Evolutionary conservation across 2,888 invertebrate genomes (phyloP).

Genomic region (Drosophila monieri): DNA sequence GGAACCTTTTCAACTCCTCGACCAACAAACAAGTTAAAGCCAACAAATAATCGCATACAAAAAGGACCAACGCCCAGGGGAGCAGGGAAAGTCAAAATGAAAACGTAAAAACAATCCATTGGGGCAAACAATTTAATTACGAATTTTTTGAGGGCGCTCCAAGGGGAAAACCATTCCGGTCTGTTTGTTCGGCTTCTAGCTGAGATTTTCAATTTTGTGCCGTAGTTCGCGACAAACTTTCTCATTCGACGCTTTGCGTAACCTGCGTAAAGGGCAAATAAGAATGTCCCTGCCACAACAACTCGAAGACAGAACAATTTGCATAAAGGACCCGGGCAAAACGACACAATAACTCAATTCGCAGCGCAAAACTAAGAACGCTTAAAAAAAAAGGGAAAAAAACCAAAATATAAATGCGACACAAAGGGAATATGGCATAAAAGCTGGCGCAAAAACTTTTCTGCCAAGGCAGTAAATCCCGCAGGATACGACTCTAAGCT

Average conservation of each 20-base stretch:
- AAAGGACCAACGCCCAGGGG: conserved; percentile 4
- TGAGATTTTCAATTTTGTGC: conserved; percentile 44
- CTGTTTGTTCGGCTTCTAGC: conserved; percentile 20
- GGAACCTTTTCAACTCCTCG: not conserved
- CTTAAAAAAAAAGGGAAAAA: conserved; percentile 39
- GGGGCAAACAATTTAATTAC: conserved; percentile 67
- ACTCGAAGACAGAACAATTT: conserved; percentile 40
- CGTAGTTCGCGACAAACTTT: conserved; percentile 29
- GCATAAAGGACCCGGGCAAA: conserved; percentile 38
- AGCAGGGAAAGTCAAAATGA: conserved; percentile 8
- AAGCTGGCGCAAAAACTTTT: conserved; percentile 52
- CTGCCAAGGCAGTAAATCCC: conserved; percentile 36
- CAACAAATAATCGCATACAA: conserved; percentile 46
- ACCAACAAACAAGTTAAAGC: conserved; percentile 42
- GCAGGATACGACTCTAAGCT: conserved; percentile 51
- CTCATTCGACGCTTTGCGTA: conserved; percentile 21
- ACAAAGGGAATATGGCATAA: conserved; percentile 51
- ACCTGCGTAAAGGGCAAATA: conserved; percentile 30
- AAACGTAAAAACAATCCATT: conserved; percentile 56
- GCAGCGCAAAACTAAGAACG: conserved; percentile 39
- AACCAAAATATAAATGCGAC: conserved; percentile 51
- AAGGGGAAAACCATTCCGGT: conserved; percentile 27
- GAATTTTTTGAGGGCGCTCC: conserved; percentile 47
- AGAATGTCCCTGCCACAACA: conserved; percentile 44
- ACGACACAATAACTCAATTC: conserved; percentile 75